Evolutionary conservation across 2,888 invertebrate genomes (phyloP).

Genomic region (Amiota mariae): DNA sequence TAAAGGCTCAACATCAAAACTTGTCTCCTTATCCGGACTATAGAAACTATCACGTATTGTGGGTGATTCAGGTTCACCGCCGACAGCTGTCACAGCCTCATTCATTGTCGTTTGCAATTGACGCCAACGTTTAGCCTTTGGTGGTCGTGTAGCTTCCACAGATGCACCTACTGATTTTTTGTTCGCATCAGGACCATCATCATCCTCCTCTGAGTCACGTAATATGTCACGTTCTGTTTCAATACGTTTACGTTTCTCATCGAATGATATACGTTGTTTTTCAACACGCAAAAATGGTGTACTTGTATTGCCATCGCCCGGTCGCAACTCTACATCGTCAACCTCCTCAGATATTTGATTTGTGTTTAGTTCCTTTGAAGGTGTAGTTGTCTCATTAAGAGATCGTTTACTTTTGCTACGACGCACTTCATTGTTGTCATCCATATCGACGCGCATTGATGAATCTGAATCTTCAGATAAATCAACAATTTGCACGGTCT

Average conservation of each 20-base stretch:
- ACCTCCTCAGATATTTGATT: constrained; percentile 38
- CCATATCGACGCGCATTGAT: constrained; percentile 65
- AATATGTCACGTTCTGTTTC: constrained; percentile 72
- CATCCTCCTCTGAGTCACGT: constrained; percentile 71
- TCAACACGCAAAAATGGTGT: constrained; percentile 68
- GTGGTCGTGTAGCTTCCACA: constrained; percentile 34
- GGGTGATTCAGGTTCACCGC: constrained; percentile 56
- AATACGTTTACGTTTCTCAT: constrained; percentile 71
- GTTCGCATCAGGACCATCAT: constrained; percentile 35
- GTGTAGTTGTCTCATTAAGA: constrained; percentile 50
- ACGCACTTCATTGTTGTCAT: constrained; percentile 55
- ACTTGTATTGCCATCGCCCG: constrained; percentile 58
- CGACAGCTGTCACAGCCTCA: constrained; percentile 63
- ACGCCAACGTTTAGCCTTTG: constrained; percentile 65
- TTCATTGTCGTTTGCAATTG: constrained; percentile 59
- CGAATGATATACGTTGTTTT: constrained; percentile 72
- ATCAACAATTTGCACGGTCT: constrained; percentile 76
- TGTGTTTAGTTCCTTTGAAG: constrained; percentile 38
- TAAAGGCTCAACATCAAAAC: constrained; percentile 75
- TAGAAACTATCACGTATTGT: constrained; percentile 76
- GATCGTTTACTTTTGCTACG: constrained; percentile 63
- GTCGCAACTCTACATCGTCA: constrained; percentile 53
- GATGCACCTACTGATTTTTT: not conserved
- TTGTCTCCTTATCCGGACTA: constrained; percentile 77
- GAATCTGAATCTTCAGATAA: constrained; percentile 75